Evolutionary conservation across 2,113 vertebrate genomes (phyloP).

Genomic region (Atherinomorus stipes): DNA sequence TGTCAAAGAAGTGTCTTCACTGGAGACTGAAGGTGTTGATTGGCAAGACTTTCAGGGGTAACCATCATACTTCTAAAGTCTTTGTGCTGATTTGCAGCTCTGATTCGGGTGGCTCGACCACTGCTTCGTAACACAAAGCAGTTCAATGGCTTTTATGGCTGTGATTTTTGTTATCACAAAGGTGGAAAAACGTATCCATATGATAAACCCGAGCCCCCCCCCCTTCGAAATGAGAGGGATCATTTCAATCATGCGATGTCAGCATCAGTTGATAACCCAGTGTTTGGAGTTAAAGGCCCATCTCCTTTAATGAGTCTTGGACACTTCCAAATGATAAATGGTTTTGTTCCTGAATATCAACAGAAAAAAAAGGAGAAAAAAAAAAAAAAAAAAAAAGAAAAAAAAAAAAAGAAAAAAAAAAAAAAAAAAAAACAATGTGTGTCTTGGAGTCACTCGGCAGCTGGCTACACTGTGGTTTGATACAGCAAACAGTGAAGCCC

Average conservation of each 20-base stretch:
- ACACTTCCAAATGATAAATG: not conserved
- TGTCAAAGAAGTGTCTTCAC: not conserved
- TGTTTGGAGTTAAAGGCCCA: not conserved
- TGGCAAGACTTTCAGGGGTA: not conserved
- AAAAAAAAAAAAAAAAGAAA: too few relatives aligned
- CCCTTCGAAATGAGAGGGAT: not conserved
- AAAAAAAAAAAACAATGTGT: too few relatives aligned
- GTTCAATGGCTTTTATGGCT: not conserved
- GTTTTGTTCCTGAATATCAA: not conserved
- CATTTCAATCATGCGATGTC: constrained; percentile 3
- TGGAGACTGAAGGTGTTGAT: not conserved
- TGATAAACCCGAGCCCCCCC: not conserved
- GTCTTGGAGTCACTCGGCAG: not conserved
- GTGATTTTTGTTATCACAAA: constrained; percentile 4
- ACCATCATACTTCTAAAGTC: too few relatives aligned
- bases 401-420: too few relatives aligned
- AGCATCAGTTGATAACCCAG: not conserved
- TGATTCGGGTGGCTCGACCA: not conserved
- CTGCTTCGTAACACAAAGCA: not conserved
- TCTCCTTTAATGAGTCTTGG: not conserved
- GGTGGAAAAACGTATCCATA: not conserved
- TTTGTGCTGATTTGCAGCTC: not conserved
- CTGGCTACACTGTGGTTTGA: not conserved
- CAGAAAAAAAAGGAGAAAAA: too few relatives aligned
- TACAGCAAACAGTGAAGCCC: not conserved